Evolutionary conservation across 2,888 invertebrate species (phyloP).

Genomic region (Leptopilina myrica): DNA sequence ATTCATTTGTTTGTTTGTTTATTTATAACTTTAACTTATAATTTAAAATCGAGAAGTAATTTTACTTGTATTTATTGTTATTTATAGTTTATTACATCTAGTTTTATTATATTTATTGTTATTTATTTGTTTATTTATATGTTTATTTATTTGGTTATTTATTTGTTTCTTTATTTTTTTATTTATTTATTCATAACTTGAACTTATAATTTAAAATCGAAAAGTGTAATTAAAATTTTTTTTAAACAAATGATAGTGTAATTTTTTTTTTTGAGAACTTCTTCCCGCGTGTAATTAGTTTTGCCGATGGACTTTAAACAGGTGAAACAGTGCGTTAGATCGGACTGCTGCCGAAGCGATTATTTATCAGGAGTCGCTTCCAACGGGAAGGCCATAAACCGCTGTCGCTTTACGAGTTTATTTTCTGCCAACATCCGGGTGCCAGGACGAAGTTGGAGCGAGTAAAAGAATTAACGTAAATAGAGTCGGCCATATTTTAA

Average conservation of each 20-base stretch:
- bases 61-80: too few relatives aligned
- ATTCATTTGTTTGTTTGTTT: too few relatives aligned
- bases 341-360: neutral
- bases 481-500: conserved; percentile 49
- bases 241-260: neutral
- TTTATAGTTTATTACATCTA: too few relatives aligned
- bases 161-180: too few relatives aligned
- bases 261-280: too few relatives aligned
- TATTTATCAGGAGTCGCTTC: conserved; percentile 29
- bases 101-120: too few relatives aligned
- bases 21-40: too few relatives aligned
- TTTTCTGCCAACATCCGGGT: conserved; percentile 43
- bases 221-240: neutral
- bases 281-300: neutral
- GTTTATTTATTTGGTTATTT: too few relatives aligned
- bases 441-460: conserved; percentile 26
- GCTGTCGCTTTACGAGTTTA: conserved; percentile 49
- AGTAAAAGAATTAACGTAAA: conserved; percentile 43
- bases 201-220: too few relatives aligned
- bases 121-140: too few relatives aligned
- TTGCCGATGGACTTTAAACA: neutral
- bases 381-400: conserved; percentile 47
- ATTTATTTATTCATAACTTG: too few relatives aligned
- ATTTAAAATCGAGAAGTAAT: too few relatives aligned
- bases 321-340: neutral